Evolutionary conservation across 2,888 invertebrate genomes (phyloP), one percentile per base, ranked within the genome.

Genomic region (Campoplex capitator): DNA sequence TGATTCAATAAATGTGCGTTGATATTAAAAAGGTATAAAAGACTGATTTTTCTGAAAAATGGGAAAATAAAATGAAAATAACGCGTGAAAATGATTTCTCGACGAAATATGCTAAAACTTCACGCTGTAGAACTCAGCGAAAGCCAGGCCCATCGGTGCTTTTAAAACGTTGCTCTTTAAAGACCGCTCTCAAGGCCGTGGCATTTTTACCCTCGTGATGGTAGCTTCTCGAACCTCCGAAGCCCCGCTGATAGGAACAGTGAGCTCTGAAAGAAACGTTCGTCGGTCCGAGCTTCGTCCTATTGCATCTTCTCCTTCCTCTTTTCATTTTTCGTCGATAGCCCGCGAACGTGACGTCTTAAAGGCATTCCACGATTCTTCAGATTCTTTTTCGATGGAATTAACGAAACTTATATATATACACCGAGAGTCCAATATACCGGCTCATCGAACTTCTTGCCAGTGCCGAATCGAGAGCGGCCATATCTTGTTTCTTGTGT

Each of bases 191-290:
- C 79, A 84, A 87, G 82, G 87, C 82, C 78, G 51, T 77, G 35
- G 32, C 62, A 58, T 58, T 65, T 75, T 79, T 71, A 16, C 62
- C 48, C 62, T 28, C 18, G 28, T 56, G 71, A 58, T 65, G 58
- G 67, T 56, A 38, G 65, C 45, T 75, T 82, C 28, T 23, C 70
- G 32, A 84, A 62, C 3, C 62, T 84, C 38, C 48, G 87, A 75
- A 79, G 84, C 84, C 87, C 87, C 84, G 87, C 87, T 84, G 87
- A 87, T 87, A 79, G 84, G 70, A 82, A 87, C 82, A 84, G 71
- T 80, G 48, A 35, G 32, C 35, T 70, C 70, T 58, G 70, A 78
- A 77, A 78, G 62, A 78, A 83, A 35, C 54, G 23, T 42, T 77
- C 56, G 11, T 70, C 38, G 73, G 70, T 58, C 6, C 51, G 76